A percentile compares a stretch with the other conserved stretches of the same genome.
Conservation (phyloP, 1,140 invertebrate genomes). For the Calycopis cecrops region DNA sequence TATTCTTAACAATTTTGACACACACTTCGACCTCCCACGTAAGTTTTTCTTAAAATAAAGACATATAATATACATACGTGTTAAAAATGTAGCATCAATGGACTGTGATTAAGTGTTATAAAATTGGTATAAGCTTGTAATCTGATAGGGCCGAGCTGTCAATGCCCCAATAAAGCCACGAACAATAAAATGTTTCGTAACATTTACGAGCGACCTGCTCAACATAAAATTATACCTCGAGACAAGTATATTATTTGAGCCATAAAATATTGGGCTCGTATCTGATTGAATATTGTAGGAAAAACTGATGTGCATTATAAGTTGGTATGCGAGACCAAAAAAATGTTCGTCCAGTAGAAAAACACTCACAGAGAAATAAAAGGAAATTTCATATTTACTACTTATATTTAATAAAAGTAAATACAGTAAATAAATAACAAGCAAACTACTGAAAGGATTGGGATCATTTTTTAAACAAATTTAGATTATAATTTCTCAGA, state of each 20-base stretch:
- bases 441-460: no score
- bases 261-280: constrained; percentile 1
- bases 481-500: no score
- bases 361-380: no score
- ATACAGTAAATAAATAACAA: no score
- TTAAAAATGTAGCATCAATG: constrained; percentile 3
- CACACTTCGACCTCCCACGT: neutral
- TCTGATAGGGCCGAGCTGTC: constrained; percentile 1
- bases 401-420: no score
- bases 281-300: neutral
- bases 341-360: no score
- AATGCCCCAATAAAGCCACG: constrained; percentile 1
- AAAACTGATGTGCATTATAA: no score
- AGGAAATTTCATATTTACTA: no score
- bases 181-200: constrained; percentile 9
- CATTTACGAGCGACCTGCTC: constrained; percentile 1
- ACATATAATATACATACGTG: neutral
- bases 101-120: constrained; percentile 2
- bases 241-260: constrained; percentile 1
- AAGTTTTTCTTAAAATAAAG: neutral
- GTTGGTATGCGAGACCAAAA: no score
- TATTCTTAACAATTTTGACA: no score
- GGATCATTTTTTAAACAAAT: no score
- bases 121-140: constrained; percentile 10
- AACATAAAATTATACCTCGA: constrained; percentile 1